Evolutionary conservation across 2,888 invertebrate genomes (phyloP).

Genomic region (Abscondita cerata): DNA sequence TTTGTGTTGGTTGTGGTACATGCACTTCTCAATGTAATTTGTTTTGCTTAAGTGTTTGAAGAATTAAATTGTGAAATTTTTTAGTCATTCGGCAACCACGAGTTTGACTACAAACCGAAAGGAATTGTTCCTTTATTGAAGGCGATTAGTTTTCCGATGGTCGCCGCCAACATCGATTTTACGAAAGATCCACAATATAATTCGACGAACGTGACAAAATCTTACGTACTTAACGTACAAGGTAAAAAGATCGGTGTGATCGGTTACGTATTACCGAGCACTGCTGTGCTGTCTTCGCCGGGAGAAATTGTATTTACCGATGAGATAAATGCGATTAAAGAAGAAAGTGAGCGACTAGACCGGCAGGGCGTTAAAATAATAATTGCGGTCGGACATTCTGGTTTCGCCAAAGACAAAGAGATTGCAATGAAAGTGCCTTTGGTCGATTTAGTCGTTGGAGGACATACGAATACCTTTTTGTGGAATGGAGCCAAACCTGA

Average conservation of each 20-base stretch:
- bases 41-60: too few relatives aligned
- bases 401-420: slow-evolving; percentile 76
- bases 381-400: slow-evolving; percentile 90
- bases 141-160: slow-evolving; percentile 73
- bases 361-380: slow-evolving; percentile 75
- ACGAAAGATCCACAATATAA: slow-evolving; percentile 67
- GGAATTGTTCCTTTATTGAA: slow-evolving; percentile 79
- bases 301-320: slow-evolving; percentile 62
- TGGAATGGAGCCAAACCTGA: slow-evolving; percentile 79
- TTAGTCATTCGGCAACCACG: slow-evolving; percentile 93
- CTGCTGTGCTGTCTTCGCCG: slow-evolving; percentile 65
- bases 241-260: slow-evolving; percentile 80
- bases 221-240: slow-evolving; percentile 68
- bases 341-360: slow-evolving; percentile 71
- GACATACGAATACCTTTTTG: slow-evolving; percentile 90
- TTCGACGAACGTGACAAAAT: slow-evolving; percentile 62
- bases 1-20: too few relatives aligned
- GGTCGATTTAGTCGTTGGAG: slow-evolving; percentile 88
- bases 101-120: slow-evolving; percentile 82
- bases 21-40: too few relatives aligned
- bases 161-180: slow-evolving; percentile 80
- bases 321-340: slow-evolving; percentile 72
- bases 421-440: slow-evolving; percentile 80
- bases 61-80: slow-evolving; percentile 35
- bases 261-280: slow-evolving; percentile 87